phyloP scores from a whole-genome alignment of 2,888 invertebrate genomes.

The Pemphredon lugubris region DNA sequence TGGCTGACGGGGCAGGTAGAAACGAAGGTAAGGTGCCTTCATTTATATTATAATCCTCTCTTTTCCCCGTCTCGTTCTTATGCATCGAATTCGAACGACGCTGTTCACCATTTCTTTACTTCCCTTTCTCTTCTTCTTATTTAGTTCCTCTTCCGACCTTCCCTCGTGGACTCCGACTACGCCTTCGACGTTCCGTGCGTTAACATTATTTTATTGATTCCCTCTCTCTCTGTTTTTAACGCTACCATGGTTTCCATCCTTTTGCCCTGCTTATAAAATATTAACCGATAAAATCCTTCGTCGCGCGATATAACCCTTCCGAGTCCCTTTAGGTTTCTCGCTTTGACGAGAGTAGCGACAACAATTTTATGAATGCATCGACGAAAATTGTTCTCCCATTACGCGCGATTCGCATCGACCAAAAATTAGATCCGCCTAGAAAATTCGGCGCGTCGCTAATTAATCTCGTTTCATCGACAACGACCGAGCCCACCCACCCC shows the following conservation, averaged over 20 bases:
- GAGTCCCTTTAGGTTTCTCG: too few relatives aligned
- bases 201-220: not conserved
- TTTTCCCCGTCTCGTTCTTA: conserved; percentile 68
- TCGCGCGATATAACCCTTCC: too few relatives aligned
- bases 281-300: too few relatives aligned
- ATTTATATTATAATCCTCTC: conserved; percentile 74
- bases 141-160: not conserved
- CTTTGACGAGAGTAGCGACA: too few relatives aligned
- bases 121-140: not conserved
- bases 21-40: conserved; percentile 64
- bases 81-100: conserved; percentile 65
- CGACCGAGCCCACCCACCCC: conserved; percentile 5
- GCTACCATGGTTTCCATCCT: too few relatives aligned
- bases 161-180: not conserved
- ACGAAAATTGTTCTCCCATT: too few relatives aligned
- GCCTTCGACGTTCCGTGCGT: conserved; percentile 23
- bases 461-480: conserved; percentile 47
- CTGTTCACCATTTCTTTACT: conserved; percentile 1
- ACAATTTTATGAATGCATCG: too few relatives aligned
- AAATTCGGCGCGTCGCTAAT: conserved; percentile 50
- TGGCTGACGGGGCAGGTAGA: conserved; percentile 60
- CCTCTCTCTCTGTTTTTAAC: too few relatives aligned
- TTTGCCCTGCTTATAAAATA: too few relatives aligned
- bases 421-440: conserved; percentile 45
- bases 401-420: not conserved